Percentiles rank a stretch among this genome's conserved stretches.
phyloP scores from a whole-genome alignment of 2,888 invertebrate species.

The Dromius quadrimaculatus region DNA sequence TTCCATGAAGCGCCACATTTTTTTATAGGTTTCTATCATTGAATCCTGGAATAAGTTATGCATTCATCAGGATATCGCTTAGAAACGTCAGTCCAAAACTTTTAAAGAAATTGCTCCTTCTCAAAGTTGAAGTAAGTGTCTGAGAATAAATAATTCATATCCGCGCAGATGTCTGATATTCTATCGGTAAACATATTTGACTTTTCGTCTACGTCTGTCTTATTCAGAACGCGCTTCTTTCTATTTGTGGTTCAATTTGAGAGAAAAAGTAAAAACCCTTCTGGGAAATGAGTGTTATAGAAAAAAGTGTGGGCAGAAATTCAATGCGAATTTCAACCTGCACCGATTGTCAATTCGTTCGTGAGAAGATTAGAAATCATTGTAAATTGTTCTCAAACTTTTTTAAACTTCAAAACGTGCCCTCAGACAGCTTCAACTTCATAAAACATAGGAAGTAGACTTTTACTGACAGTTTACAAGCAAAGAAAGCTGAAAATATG shows the following conservation, averaged over 20 bases:
- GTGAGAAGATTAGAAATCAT: constrained; percentile 34
- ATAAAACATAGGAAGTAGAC: no score
- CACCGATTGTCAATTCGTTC: constrained; percentile 44
- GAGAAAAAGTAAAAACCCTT: constrained; percentile 40
- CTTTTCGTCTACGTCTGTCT: constrained; percentile 26
- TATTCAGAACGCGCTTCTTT: no score
- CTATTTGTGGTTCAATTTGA: constrained; percentile 35
- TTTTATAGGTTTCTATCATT: constrained; percentile 82
- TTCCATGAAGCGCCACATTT: constrained; percentile 88
- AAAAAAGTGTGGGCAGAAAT: constrained; percentile 45
- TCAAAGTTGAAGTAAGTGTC: no score
- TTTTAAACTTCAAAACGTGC: no score
- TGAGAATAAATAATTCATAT: constrained; percentile 15
- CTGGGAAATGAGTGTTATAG: constrained; percentile 42
- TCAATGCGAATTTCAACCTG: constrained; percentile 46
- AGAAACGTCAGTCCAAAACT: no score
- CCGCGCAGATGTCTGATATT: constrained; percentile 22
- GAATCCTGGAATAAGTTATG: constrained; percentile 73
- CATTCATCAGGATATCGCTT: no score
- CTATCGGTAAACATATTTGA: constrained; percentile 33
- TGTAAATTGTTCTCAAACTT: no score
- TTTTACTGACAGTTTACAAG: no score
- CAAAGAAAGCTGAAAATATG: no score
- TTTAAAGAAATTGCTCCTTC: no score
- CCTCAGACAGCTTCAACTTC: no score